Base-by-base conservation (phyloP, 2,797 vertebrate genomes). In the Vultur gryphus region DNA sequence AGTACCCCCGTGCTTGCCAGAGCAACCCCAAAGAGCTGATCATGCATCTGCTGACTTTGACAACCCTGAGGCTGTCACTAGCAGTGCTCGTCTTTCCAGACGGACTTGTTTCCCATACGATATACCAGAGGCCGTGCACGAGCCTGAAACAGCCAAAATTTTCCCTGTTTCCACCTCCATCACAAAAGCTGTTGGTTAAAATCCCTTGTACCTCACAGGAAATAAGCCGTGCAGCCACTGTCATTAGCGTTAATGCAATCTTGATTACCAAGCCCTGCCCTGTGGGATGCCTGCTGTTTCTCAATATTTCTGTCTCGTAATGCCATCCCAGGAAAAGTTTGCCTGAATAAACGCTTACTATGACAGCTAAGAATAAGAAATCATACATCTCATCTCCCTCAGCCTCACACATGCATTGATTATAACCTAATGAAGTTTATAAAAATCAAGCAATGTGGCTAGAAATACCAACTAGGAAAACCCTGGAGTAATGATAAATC, bases 31-130 rank as follows among this genome's bases (percentile, higher is more conserved):
- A 67, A 23, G 19, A 43, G 28, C 18, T 35, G 35, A 7, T 10
- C 44, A 4, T 1, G 1, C 16, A 10, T 35, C 20, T 21, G 6
- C 67, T 13, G 35, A 21, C 59, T 12, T 13, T 0, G 0, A 6
- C 5, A 70, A 3, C 75, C 48, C 75, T 6, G 14, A 24, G 43
- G 55, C 19, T 54, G 67, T 33, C n/a, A 10, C 29, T 4, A 14
- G 28, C 70, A 4, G 1, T 0, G 8, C 26, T 35, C 2, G 0
- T 62, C 44, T 8, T 52, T 29, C 54, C 39, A 29, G 33, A 10
- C 0, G 3, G 41, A 2, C 39, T 54, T 10, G 5, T 37, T 69
- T 21, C 54, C 83, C 11, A 0, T 2, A 2, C 9, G 13, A 20
- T 11, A 3, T 8, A 17, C 8, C 54, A 43, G 65, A 41, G 31